These are phyloP conservation scores for Mimumesa dahlbomi DNA, from an alignment of 2,888 invertebrate genomes.

Conservation along the genomic window DNA sequence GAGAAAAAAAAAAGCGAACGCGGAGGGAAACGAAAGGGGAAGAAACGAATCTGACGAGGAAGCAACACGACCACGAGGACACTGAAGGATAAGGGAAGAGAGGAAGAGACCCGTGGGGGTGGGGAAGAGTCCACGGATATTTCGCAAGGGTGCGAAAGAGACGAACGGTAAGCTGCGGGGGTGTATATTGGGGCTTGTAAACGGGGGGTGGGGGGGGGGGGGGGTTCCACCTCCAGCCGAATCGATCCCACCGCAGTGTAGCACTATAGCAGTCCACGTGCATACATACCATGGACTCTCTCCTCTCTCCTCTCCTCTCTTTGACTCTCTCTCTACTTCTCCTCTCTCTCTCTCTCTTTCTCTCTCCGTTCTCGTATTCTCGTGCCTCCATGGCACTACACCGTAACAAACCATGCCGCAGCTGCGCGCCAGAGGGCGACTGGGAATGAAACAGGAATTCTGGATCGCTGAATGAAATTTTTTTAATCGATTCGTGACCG, in stretches of 20 bases:
- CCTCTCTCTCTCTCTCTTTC: neutral
- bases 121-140: conserved; percentile 60
- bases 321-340: conserved; percentile 1
- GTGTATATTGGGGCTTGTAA: conserved; percentile 72
- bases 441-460: conserved; percentile 2
- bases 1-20: conserved; percentile 1
- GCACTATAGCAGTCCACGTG: conserved; percentile 73
- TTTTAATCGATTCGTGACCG: conserved; percentile 27
- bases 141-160: conserved; percentile 65
- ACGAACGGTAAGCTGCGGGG: conserved; percentile 55
- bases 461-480: conserved; percentile 30
- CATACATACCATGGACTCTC: conserved; percentile 69
- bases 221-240: conserved; percentile 72
- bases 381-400: conserved; percentile 22
- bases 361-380: neutral
- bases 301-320: conserved; percentile 16
- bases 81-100: conserved; percentile 30
- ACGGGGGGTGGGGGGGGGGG: conserved; percentile 60
- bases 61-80: conserved; percentile 44
- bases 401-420: conserved; percentile 47
- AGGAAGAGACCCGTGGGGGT: neutral
- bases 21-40: neutral
- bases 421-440: conserved; percentile 28
- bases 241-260: conserved; percentile 78
- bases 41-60: conserved; percentile 44